Evolutionary conservation across 1,140 invertebrate genomes (phyloP), one percentile per base, ranked within the genome.

Genomic region (Mizuhopecten yessoensis): DNA sequence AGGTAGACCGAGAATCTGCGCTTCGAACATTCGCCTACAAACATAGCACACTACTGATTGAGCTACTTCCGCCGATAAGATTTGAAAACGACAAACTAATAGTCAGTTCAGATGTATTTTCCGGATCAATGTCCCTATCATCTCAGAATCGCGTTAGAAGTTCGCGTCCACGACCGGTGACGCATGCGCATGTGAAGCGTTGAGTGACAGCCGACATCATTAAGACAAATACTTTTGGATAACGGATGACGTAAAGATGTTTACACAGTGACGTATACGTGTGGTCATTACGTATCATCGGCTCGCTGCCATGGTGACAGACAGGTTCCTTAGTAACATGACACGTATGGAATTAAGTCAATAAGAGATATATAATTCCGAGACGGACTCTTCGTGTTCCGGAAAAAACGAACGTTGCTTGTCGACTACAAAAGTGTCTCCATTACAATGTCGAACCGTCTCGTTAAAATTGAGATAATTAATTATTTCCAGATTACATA

Each of bases 51-150:
- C n/a, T n/a, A n/a, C n/a, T n/a, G n/a, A n/a, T n/a, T n/a, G n/a
- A n/a, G n/a, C n/a, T n/a, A n/a, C n/a, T n/a, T n/a, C n/a, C n/a
- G n/a, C n/a, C n/a, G n/a, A n/a, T n/a, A n/a, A n/a, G n/a, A n/a
- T n/a, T n/a, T n/a, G n/a, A n/a, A n/a, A n/a, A n/a, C n/a, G n/a
- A 49, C 45, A 49, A 49, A 49, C 45, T 49, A 49, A 49, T 49
- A 49, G 45, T 49, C 11, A 15, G 45, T 49, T 1, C 45, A 20
- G 20, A 2, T 2, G 20, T 49, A 2, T 49, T 9, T 49, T 49
- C 45, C 45, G 45, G 45, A 49, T 49, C 15, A 49, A 23, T 49
- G 11, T 49, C 20, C 45, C 45, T 49, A 49, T 10, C 45, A 49
- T 20, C 15, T 2, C 20, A 2, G 20, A 15, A 49, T 49, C 20